These are phyloP conservation scores for Spheniscus mendiculus DNA, from an alignment of 2,113 vertebrate genomes.

Conservation along the genomic window DNA sequence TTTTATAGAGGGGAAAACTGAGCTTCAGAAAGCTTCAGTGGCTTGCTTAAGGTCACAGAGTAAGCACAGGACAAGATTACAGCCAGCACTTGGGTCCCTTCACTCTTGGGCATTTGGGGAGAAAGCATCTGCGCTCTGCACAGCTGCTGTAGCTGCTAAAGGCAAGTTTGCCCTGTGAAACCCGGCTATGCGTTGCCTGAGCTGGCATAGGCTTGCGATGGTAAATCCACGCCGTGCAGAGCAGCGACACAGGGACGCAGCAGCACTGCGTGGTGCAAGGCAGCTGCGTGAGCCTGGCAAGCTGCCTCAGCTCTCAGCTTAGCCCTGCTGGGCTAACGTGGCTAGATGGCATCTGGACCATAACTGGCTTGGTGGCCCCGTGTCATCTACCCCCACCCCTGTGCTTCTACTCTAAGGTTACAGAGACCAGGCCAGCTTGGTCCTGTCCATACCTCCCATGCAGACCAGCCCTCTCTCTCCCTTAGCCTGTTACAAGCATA, in stretches of 20 bases:
- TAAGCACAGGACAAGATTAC: not conserved
- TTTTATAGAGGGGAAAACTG: not conserved
- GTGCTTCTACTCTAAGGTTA: not conserved
- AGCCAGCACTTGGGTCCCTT: not conserved
- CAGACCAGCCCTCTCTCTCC: not conserved
- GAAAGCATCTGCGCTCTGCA: not conserved
- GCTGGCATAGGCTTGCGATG: not conserved
- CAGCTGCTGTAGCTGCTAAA: slow-evolving; percentile 20
- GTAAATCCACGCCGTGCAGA: not conserved
- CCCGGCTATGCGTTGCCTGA: not conserved
- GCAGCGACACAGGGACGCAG: not conserved
- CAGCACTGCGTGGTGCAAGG: not conserved
- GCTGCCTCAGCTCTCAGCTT: not conserved
- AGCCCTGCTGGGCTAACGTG: not conserved
- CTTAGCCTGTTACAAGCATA: not conserved
- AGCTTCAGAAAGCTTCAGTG: not conserved
- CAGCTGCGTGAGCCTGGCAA: not conserved
- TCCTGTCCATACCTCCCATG: not conserved
- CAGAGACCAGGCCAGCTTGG: not conserved
- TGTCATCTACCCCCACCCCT: not conserved
- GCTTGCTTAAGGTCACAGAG: not conserved
- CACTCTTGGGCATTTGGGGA: not conserved
- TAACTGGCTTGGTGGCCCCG: not conserved
- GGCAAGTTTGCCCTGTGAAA: not conserved
- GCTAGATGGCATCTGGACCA: not conserved